Conservation (phyloP, 2,888 invertebrate genomes). For the Tromatobia lineatoria region DNA sequence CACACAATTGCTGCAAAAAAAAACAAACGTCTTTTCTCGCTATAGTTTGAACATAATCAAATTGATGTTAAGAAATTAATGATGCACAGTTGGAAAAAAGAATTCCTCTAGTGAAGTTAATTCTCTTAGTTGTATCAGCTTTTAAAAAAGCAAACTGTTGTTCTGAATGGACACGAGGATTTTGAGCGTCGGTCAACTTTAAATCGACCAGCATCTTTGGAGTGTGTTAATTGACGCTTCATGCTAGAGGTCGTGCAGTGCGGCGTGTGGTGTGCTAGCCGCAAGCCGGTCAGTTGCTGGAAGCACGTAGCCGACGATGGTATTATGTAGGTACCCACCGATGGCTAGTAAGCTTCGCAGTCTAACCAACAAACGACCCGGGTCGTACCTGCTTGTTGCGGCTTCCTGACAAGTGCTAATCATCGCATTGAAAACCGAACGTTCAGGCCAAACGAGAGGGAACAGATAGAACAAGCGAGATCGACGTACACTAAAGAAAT, state of each 20-base stretch:
- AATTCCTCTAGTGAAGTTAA: no score
- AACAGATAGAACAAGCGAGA: constrained; percentile 28
- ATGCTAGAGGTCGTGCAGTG: neutral
- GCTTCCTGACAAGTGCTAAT: constrained; percentile 80
- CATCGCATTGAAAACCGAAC: constrained; percentile 82
- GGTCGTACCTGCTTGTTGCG: constrained; percentile 67
- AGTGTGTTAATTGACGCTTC: constrained; percentile 64
- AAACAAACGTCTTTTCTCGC: no score
- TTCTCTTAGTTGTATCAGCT: no score
- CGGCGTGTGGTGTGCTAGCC: constrained; percentile 32
- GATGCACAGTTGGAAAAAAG: no score
- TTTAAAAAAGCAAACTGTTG: neutral
- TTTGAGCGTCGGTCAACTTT: constrained; percentile 52
- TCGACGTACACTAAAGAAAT: constrained; percentile 50
- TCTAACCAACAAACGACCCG: neutral
- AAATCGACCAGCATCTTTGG: constrained; percentile 59
- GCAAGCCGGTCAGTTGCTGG: neutral
- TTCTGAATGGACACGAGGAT: neutral
- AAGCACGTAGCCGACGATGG: neutral
- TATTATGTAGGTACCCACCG: constrained; percentile 61
- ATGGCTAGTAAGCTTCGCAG: constrained; percentile 51
- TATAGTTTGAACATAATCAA: no score
- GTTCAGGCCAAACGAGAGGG: constrained; percentile 55
- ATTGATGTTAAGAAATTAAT: no score
- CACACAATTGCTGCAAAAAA: no score